phyloP scores from a whole-genome alignment of 1,140 invertebrate species.

The Brachystomella parvula region DNA sequence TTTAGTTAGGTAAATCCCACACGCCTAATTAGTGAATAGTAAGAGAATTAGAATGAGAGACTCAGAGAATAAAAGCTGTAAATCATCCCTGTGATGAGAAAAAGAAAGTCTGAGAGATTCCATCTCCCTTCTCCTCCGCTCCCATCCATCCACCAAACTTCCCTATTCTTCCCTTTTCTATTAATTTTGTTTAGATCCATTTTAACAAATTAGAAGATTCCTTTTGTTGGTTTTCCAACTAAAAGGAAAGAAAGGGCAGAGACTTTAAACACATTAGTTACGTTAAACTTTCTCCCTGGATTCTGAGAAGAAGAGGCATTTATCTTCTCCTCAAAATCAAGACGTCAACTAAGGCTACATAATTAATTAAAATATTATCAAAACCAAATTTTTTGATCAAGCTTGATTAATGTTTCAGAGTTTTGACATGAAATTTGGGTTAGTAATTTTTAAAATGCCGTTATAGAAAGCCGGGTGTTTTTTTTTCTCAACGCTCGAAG shows the following conservation, averaged over 20 bases:
- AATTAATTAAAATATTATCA: not conserved
- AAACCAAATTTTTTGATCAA: not conserved
- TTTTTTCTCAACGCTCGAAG: too few relatives aligned
- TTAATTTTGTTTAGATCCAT: not conserved
- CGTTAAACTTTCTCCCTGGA: not conserved
- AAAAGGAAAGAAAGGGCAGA: not conserved
- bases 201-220: not conserved
- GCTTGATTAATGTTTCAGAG: too few relatives aligned
- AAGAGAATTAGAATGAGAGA: conserved; percentile 4
- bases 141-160: not conserved
- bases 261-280: not conserved
- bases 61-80: not conserved
- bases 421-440: too few relatives aligned
- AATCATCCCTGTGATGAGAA: conserved; percentile 7
- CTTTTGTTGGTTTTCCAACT: not conserved
- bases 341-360: not conserved
- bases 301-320: not conserved
- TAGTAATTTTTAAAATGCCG: too few relatives aligned
- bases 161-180: not conserved
- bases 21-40: conserved; percentile 17
- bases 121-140: conserved; percentile 2
- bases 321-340: not conserved
- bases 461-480: too few relatives aligned
- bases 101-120: conserved; percentile 11
- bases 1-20: conserved; percentile 17